phyloP scores from a whole-genome alignment of 1,140 invertebrate species.

The Ectropis grisescens region DNA sequence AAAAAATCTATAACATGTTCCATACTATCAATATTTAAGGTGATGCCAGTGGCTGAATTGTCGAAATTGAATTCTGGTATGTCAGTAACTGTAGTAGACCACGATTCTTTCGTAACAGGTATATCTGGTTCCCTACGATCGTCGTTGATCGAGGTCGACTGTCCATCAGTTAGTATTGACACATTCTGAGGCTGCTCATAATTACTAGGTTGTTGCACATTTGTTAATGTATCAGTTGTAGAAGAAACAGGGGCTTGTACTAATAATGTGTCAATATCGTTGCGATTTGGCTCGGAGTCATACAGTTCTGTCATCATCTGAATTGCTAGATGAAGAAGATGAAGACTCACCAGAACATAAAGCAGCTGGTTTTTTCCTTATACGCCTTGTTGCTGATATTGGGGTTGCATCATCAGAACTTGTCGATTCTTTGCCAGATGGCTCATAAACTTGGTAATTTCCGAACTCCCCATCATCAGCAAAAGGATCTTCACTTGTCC shows the following conservation, averaged over 20 bases:
- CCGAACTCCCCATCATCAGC: conserved; percentile 13
- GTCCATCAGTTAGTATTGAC: too few relatives aligned
- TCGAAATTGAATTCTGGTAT: conserved; percentile 19
- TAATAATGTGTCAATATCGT: too few relatives aligned
- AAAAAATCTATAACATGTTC: conserved; percentile 12
- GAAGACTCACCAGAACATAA: conserved; percentile 7
- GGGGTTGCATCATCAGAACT: conserved; percentile 11
- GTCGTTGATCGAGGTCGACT: too few relatives aligned
- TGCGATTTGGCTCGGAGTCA: too few relatives aligned
- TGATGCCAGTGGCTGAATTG: conserved; percentile 7
- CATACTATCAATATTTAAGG: conserved; percentile 11
- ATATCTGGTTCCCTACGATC: too few relatives aligned
- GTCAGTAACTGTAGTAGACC: conserved; percentile 2
- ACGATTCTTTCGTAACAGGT: too few relatives aligned
- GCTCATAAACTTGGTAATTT: conserved; percentile 9
- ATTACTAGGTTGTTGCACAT: too few relatives aligned
- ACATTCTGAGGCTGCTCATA: too few relatives aligned
- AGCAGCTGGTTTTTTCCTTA: conserved; percentile 4
- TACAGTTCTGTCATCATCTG: conserved; percentile 2
- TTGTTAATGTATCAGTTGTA: too few relatives aligned
- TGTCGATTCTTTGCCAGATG: conserved; percentile 6
- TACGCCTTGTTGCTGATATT: conserved; percentile 5
- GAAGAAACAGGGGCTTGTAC: too few relatives aligned
- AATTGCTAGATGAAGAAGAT: conserved; percentile 9
- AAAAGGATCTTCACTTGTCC: conserved; percentile 13